phyloP scores from a whole-genome alignment of 2,888 invertebrate genomes.

The Thera britannica region DNA sequence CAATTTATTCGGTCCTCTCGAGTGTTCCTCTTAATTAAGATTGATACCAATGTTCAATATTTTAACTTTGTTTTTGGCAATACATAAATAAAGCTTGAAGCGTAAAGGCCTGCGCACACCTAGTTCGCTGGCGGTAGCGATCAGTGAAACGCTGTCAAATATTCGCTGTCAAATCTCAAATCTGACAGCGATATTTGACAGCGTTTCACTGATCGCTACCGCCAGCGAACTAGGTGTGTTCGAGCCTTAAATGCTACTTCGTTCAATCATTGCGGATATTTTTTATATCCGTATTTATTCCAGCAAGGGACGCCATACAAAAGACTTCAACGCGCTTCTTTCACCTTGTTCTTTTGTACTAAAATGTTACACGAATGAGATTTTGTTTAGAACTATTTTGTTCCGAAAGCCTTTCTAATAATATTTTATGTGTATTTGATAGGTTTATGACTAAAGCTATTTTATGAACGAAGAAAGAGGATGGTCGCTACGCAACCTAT shows the following conservation, averaged over 20 bases:
- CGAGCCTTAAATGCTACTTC: constrained; percentile 45
- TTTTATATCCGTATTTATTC: constrained; percentile 35
- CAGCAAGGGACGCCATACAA: constrained; percentile 55
- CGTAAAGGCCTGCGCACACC: too few species aligned
- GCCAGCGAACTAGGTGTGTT: too few species aligned
- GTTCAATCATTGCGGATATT: constrained; percentile 43
- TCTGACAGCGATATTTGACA: too few species aligned
- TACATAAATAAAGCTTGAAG: constrained; percentile 50
- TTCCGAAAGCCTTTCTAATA: constrained; percentile 16
- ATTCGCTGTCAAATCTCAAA: too few species aligned
- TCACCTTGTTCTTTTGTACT: constrained; percentile 22
- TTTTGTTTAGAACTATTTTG: constrained; percentile 4
- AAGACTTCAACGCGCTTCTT: constrained; percentile 73
- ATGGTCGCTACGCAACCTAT: constrained; percentile 31
- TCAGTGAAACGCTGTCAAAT: too few species aligned
- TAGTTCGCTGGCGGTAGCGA: too few species aligned
- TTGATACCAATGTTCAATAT: constrained; percentile 70
- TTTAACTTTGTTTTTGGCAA: constrained; percentile 46
- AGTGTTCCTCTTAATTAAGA: constrained; percentile 76
- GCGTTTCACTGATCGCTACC: too few species aligned
- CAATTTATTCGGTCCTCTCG: constrained; percentile 75
- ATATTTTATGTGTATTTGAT: constrained; percentile 17
- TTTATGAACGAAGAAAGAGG: constrained; percentile 26
- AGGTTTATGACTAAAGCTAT: constrained; percentile 25
- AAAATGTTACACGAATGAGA: constrained; percentile 14